Conservation (phyloP, 2,797 vertebrate genomes). For the Pyrocephalus nanus region DNA sequence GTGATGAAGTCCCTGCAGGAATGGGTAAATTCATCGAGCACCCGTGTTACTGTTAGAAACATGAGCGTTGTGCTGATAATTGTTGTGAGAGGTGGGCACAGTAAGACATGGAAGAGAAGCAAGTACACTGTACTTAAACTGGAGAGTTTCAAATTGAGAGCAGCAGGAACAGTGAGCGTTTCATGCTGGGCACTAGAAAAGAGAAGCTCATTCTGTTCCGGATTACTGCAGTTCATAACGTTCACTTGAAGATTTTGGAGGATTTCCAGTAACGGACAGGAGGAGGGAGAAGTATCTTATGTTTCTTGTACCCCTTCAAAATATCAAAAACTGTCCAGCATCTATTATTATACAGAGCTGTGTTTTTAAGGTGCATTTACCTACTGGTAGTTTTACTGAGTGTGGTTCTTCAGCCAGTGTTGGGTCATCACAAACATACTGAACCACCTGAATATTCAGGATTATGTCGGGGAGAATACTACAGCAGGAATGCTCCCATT, state of each 20-base stretch:
- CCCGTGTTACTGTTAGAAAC: neutral
- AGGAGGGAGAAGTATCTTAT: neutral
- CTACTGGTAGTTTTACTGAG: neutral
- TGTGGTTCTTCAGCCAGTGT: neutral
- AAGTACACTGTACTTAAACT: neutral
- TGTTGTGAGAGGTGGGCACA: neutral
- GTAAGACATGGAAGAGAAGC: neutral
- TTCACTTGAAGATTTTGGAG: neutral
- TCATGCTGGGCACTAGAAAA: neutral
- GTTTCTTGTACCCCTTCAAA: neutral
- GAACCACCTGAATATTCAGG: neutral
- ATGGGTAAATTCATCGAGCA: neutral
- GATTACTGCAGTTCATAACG: neutral
- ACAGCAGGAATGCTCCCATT: neutral
- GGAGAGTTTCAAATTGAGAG: neutral
- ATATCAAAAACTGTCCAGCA: neutral
- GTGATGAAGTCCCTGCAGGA: neutral
- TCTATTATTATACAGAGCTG: fast-evolving
- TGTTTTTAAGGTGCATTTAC: neutral
- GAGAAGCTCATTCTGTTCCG: neutral
- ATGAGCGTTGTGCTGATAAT: neutral
- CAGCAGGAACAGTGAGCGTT: neutral
- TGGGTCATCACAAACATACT: neutral
- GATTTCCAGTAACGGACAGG: neutral
- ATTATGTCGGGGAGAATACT: neutral